Base-by-base conservation (phyloP, 2,888 invertebrate species). In the Drosophila sordidapex region DNA sequence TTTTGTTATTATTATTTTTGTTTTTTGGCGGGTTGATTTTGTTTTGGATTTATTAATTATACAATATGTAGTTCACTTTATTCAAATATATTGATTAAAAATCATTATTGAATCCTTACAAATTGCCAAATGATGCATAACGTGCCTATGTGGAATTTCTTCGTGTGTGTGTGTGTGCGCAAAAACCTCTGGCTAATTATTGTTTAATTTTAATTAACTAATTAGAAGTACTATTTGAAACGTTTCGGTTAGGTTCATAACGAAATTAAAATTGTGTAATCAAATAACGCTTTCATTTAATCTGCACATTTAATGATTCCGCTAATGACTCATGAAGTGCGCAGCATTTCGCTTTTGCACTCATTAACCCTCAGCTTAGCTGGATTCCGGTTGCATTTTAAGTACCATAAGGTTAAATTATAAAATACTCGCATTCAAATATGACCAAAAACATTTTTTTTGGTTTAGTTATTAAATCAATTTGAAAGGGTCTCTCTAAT, bases 1-100 rank as follows among this genome's bases (percentile, higher is more conserved):
- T 15, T 54, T 18, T 33, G 76, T 36, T 51, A 29, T 2, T 52
- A n/a, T 11, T 25, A 4, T 81, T 21, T 53, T 36, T 2, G 38
- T 13, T 29, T 80, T 87, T 87, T 87, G 87, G 87, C 87, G 89
- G 87, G 87, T 78, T 86, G 76, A 83, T 81, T 70, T 84, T 88
- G 70, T 59, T 81, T 70, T 72, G 69, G 53, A 70, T 72, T 70
- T 75, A 57, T 66, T 72, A 60, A 72, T 58, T 75, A 66, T 58
- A 64, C 40, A 70, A 79, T 53, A 65, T 79, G 33, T 75, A 25
- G 61, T 61, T 53, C 56, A 40, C 25, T 58, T 63, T 60, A 52
- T 75, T 64, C 35, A 35, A 74, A 70, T 70, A 53, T 58, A 53
- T 60, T 70, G 48, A 70, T 70, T 58, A 40, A 40, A 73, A 59